Base-by-base conservation (phyloP, 2,797 vertebrate species). In the Pseudochaenichthys georgianus region DNA sequence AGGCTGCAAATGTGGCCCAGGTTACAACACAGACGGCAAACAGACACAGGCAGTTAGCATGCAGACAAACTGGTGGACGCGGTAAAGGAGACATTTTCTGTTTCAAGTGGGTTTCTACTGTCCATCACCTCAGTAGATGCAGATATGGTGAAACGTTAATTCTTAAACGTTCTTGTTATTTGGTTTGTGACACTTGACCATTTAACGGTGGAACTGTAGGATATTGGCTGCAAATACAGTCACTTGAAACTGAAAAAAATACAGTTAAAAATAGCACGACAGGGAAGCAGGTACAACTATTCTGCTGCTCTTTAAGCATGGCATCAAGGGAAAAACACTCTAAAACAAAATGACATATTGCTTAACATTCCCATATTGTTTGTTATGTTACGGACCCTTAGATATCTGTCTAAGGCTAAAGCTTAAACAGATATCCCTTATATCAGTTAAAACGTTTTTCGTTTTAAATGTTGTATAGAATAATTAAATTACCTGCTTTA, bases 41-140 rank as follows among this genome's bases (percentile, higher is more conserved):
- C 92, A 92, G 74, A 93, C 91, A 93, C 92, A 94, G 88, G 93
- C 93, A 93, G 92, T 90, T 92, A 90, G 91, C 93, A 94, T 94
- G 93, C 93, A 93, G 83, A 93, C 91, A 81, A 85, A 91, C 86
- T 80, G 84, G 86, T 77, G 89, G 81, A 81, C 81, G 83, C 81
- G 83, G 85, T 79, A 77, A 77, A 79, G 77, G 88, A 83, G 81
- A 79, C 74, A 75, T 64, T 76, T 82, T 87, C 81, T 63, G 77
- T 85, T 85, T 89, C 76, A 85, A 82, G 83, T 83, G 86, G 28
- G 64, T 84, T 73, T 61, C 57, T 17, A 51, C 72, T 55, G 34
- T 66, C 58, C 1, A 38, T 70, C 86, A 61, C 68, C 62, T 59
- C 59, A n/a, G 21, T 57, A 17, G 67, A 45, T 73, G 73, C 63